Conservation (phyloP, 2,888 invertebrate genomes). For the Actias luna region DNA sequence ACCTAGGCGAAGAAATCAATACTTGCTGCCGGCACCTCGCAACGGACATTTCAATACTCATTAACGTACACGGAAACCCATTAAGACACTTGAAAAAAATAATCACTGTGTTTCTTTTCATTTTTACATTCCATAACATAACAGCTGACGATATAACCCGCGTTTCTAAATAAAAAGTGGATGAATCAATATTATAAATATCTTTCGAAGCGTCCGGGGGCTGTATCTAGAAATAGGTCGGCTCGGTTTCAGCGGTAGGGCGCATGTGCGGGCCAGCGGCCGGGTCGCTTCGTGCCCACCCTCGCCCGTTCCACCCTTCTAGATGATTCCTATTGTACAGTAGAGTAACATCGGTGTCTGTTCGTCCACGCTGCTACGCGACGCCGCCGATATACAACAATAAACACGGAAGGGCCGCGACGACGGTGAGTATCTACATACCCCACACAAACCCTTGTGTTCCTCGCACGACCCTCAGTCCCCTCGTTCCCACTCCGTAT, state of each 20-base stretch:
- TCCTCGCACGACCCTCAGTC: constrained; percentile 39
- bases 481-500: constrained; percentile 41
- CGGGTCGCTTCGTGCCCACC: constrained; percentile 24
- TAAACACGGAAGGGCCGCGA: constrained; percentile 48
- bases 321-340: constrained; percentile 40
- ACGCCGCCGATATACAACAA: constrained; percentile 41
- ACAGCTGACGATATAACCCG: not conserved
- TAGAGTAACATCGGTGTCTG: constrained; percentile 42
- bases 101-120: not conserved
- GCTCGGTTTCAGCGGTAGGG: constrained; percentile 29
- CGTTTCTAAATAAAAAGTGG: constrained; percentile 13
- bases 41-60: not conserved
- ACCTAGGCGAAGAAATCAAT: constrained; percentile 8
- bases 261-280: constrained; percentile 48
- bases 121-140: not conserved
- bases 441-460: constrained; percentile 28
- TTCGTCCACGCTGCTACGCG: constrained; percentile 41
- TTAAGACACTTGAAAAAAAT: not conserved
- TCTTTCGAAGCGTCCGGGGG: constrained; percentile 27
- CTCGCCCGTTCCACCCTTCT: constrained; percentile 29
- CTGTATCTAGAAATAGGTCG: constrained; percentile 54
- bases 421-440: constrained; percentile 57
- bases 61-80: not conserved
- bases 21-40: not conserved
- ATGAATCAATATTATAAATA: constrained; percentile 21